Base-by-base conservation (phyloP, 2,113 vertebrate genomes). In the Picathartes gymnocephalus region DNA sequence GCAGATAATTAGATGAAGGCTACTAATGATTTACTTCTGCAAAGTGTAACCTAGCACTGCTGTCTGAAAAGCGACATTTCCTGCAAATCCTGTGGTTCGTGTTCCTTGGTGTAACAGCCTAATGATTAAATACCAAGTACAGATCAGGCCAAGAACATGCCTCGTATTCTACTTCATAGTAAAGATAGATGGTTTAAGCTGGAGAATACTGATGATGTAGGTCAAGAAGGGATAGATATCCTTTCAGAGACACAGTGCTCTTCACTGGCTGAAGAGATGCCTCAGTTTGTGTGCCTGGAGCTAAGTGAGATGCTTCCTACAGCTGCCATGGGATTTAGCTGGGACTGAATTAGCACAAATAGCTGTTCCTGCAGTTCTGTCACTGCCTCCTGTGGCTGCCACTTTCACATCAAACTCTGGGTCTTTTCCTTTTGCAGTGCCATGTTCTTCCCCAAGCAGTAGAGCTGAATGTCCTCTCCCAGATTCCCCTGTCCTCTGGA, bases 1-100 rank as follows among this genome's bases (percentile, higher is more conserved):
- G 65, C 13, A 81, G 57, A 45, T 94, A 96, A 97, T 96, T 90
- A 81, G 77, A 88, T 93, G 72, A 96, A 90, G 53, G n/a, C 88
- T 88, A 90, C 44, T 96, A 90, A 90, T 42, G 39, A 92, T 90
- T 83, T 61, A 88, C 71, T 71, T 90, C 76, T 93, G 93, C 77
- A 72, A 88, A 92, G 40, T 15, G 57, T 86, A 92, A 92, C 45
- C 48, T 78, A 64, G n/a, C 60, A 65, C 18, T 2, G 4, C 60
- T 84, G 25, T 40, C 76, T 93, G 62, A 71, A 91, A 92, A 56
- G 69, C 79, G 86, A 74, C 88, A 89, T 71, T 78, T 81, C 39
- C 64, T 83, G 47, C 54, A 91, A 70, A 71, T 84, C n/a, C 35
- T 50, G 58, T 51, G 33, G 8, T 82, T 90, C 0, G 0, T 44